Evolutionary conservation across 2,888 invertebrate species (phyloP), one percentile per base, ranked within the genome.

Genomic region (Nipponacmea schrenckii): DNA sequence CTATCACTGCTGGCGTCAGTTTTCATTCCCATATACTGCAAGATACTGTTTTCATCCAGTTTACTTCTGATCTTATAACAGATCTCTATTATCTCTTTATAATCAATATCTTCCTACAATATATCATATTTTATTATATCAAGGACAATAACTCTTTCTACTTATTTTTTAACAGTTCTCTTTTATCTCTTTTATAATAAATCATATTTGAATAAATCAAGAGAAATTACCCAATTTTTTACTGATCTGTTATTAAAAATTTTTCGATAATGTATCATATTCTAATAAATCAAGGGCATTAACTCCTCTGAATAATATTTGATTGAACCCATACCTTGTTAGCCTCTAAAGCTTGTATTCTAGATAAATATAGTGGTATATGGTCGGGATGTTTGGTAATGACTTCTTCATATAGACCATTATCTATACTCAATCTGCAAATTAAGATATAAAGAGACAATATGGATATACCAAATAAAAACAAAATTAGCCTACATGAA

Each of bases 11-110:
- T 77, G 15, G 77, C 92, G 88, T 97, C 96, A 73, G 92, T 92
- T 90, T 96, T 97, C 82, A 94, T 92, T 5, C 97, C 97, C 77
- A 94, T 92, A 87, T 93, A 94, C 0, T 94, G 93, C 44, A 97
- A 90, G 76, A 98, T 88, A 78, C 93, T 92, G 26, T 94, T 93
- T 79, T 93, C 93, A 86, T 96, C 94, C 27, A 96, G 93, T 75
- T 92, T 91, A 12, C 91, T 90, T 68, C 95, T 90, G 24, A 94
- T 93, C 87, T 92, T 89, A 86, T 94, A 90, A 82, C 93, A 91
- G 39, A 94, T 89, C 20, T 90, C 89, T 48, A 93, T 90, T 70
- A 94, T 92, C 63, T 82, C 84, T 31, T 80, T 82, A 71, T 86
- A 78, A 75, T 83, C 79, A 62, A 81, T 83, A 48, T 72, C 67